Conservation (phyloP, 2,113 vertebrate genomes). For the Dissostichus mawsoni region DNA sequence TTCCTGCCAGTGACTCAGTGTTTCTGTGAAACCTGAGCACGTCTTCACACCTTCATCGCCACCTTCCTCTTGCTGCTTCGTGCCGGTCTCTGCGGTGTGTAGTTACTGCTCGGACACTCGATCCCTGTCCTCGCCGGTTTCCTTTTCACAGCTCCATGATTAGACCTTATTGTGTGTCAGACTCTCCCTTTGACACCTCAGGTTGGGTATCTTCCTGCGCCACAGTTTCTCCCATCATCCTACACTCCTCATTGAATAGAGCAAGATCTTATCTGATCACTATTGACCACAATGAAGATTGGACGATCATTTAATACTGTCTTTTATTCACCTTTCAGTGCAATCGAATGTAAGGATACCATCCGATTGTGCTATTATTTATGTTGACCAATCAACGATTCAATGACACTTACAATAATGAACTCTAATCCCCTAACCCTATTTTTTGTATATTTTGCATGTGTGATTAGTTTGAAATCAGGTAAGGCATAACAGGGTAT, state of each 20-base stretch:
- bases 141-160: slow-evolving; percentile 79
- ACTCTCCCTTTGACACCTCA: slow-evolving; percentile 73
- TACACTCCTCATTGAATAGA: background rate
- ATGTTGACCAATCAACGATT: background rate
- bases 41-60: slow-evolving; percentile 57
- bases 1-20: slow-evolving; percentile 85
- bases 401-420: background rate
- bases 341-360: background rate
- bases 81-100: slow-evolving; percentile 61
- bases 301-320: background rate
- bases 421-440: too few relatives aligned
- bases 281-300: background rate
- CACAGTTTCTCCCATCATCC: slow-evolving; percentile 37
- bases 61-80: slow-evolving; percentile 75
- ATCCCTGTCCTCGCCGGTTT: slow-evolving; percentile 73
- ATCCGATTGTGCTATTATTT: background rate
- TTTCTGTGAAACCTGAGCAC: slow-evolving; percentile 86
- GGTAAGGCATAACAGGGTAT: background rate
- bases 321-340: background rate
- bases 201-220: slow-evolving; percentile 64
- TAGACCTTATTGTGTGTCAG: slow-evolving; percentile 76
- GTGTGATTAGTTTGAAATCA: background rate
- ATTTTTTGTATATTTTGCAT: background rate
- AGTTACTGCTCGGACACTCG: slow-evolving; percentile 76
- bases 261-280: background rate